Conservation (phyloP, 2,797 vertebrate genomes). For the Neolamprologus multifasciatus region DNA sequence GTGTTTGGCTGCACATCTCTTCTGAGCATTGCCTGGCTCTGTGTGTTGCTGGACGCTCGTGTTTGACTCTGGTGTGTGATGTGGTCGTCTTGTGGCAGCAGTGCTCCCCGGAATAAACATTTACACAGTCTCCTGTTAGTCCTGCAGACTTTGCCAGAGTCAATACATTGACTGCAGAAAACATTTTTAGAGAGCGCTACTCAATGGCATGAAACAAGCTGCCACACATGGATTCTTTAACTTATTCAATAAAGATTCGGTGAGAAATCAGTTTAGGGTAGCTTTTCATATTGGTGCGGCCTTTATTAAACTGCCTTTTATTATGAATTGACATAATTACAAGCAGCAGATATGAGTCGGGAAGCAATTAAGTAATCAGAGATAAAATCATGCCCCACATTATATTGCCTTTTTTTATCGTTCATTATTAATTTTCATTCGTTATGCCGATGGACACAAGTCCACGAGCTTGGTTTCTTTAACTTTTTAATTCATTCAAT, state of each 20-base stretch:
- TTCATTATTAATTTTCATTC: neutral
- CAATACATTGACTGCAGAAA: neutral
- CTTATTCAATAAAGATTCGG: neutral
- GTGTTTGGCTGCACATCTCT: neutral
- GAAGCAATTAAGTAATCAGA: neutral
- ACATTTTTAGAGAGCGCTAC: neutral
- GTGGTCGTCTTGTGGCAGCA: neutral
- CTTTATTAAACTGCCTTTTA: neutral
- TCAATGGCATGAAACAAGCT: neutral
- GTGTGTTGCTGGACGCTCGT: neutral
- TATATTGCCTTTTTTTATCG: neutral
- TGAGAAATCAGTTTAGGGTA: neutral
- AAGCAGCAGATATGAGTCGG: neutral
- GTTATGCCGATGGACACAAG: neutral
- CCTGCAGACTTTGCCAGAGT: neutral
- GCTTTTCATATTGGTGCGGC: neutral
- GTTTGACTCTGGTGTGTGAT: neutral
- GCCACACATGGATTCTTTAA: neutral
- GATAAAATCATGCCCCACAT: neutral
- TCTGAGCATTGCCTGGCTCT: neutral
- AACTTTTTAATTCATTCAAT: neutral
- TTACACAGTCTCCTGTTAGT: neutral
- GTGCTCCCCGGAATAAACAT: constrained; percentile 17
- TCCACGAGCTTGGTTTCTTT: neutral
- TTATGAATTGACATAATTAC: neutral